Conservation (phyloP, 2,888 invertebrate species). For the Arctia plantaginis region DNA sequence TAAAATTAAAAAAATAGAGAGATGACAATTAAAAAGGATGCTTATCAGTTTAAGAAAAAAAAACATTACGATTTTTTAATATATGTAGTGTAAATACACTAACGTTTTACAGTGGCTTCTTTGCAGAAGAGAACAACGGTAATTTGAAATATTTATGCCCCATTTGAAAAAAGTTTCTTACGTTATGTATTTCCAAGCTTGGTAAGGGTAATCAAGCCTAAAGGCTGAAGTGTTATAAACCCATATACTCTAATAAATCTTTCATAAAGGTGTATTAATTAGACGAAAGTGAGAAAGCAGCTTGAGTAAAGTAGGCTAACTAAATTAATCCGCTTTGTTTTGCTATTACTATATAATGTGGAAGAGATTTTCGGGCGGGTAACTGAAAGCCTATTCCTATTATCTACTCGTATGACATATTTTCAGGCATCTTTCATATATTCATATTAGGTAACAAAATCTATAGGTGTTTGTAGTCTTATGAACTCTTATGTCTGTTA, state of each 20-base stretch:
- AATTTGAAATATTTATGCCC: not conserved
- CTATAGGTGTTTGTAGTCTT: too few species aligned
- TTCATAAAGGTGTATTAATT: not conserved
- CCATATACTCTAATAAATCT: not conserved
- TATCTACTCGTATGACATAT: too few species aligned
- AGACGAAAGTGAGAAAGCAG: not conserved
- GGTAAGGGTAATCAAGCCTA: not conserved
- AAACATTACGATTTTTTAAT: too few species aligned
- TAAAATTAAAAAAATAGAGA: too few species aligned
- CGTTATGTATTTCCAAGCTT: too few species aligned
- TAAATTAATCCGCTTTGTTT: constrained; percentile 41
- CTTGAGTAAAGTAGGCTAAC: constrained; percentile 11
- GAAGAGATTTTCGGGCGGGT: constrained; percentile 27
- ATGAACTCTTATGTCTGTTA: too few species aligned
- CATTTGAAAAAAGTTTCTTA: too few species aligned
- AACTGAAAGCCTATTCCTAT: not conserved
- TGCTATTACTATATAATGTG: constrained; percentile 46
- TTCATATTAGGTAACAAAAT: too few species aligned
- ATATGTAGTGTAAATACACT: too few species aligned
- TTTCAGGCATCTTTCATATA: too few species aligned
- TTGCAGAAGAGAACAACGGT: not conserved
- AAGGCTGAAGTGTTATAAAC: not conserved
- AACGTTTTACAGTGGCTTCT: not conserved
- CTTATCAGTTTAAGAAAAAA: too few species aligned
- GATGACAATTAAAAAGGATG: too few species aligned